Conservation (phyloP, 2,113 vertebrate species). For the Petromus typicus region DNA sequence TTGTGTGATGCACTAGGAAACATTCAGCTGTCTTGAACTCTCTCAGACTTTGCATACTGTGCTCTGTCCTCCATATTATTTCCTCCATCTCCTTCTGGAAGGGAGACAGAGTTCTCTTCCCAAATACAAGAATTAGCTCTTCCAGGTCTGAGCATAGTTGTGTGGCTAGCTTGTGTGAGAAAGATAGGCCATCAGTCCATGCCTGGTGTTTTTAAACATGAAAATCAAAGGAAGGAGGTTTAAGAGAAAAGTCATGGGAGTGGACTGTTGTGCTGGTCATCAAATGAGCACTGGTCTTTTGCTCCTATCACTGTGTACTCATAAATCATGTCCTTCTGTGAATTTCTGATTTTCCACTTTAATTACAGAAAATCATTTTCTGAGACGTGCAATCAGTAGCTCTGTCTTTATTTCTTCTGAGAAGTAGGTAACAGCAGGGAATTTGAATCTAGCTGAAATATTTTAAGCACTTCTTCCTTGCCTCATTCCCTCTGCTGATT, state of each 20-base stretch:
- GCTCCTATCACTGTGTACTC: neutral
- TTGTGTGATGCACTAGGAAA: too few species aligned
- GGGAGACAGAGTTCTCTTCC: accelerated
- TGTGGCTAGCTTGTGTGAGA: accelerated
- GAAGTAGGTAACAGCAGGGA: neutral
- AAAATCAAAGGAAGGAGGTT: neutral
- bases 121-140: accelerated
- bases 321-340: neutral
- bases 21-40: neutral
- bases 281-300: accelerated
- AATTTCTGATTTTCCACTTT: neutral
- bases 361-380: neutral
- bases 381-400: neutral
- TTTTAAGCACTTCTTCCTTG: neutral
- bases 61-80: accelerated
- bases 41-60: neutral
- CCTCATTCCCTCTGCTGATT: neutral
- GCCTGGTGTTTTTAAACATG: neutral
- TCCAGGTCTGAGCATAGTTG: neutral
- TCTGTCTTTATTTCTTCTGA: neutral
- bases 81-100: neutral
- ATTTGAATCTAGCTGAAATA: neutral
- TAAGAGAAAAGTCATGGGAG: neutral
- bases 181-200: neutral
- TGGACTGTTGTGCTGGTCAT: accelerated